These are phyloP conservation scores for Limnephilus auricula DNA, from an alignment of 2,888 invertebrate species.

Conservation along the genomic window DNA sequence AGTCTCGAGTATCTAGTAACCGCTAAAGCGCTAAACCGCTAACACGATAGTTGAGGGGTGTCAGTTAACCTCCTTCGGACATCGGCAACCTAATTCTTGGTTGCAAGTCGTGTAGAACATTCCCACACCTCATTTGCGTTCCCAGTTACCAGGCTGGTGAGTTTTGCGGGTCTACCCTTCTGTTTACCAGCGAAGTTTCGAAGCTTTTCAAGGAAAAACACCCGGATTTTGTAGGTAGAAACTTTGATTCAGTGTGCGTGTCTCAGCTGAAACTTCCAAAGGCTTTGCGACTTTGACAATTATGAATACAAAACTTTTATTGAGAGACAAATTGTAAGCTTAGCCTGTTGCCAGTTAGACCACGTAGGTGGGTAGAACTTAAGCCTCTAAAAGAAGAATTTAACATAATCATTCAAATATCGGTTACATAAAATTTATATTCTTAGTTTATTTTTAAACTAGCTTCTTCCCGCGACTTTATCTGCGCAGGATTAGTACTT, in stretches of 20 bases:
- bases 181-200: slow-evolving; percentile 53
- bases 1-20: background rate
- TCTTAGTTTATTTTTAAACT: background rate
- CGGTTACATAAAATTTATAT: background rate
- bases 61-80: slow-evolving; percentile 27
- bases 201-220: slow-evolving; percentile 56
- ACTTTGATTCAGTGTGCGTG: slow-evolving; percentile 51
- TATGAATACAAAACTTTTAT: slow-evolving; percentile 52
- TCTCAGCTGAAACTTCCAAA: slow-evolving; percentile 29
- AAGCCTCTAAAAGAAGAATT: background rate
- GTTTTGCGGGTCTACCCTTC: slow-evolving; percentile 37
- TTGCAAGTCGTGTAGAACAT: slow-evolving; percentile 8
- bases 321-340: slow-evolving; percentile 46
- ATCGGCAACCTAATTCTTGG: background rate
- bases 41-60: background rate
- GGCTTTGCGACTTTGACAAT: slow-evolving; percentile 46
- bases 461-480: no score
- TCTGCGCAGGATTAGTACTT: no score
- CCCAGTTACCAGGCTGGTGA: slow-evolving; percentile 28
- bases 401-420: background rate
- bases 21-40: background rate
- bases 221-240: slow-evolving; percentile 43
- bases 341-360: background rate
- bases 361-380: background rate
- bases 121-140: slow-evolving; percentile 2